Evolutionary conservation across 2,113 vertebrate genomes (phyloP).

Genomic region (Poeciliopsis turrubarensis): DNA sequence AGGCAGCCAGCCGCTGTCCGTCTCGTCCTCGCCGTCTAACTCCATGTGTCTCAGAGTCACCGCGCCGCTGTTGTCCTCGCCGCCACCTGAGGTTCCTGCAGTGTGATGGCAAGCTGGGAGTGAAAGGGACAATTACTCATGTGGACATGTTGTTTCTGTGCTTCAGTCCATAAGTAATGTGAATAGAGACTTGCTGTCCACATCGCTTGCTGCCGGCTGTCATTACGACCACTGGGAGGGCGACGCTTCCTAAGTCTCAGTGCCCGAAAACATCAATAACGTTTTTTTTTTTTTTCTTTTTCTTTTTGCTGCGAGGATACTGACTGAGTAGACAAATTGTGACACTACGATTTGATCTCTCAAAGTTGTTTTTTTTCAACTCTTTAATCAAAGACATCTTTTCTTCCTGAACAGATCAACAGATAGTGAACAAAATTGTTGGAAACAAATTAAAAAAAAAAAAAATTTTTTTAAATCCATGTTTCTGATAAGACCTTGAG

Average conservation of each 20-base stretch:
- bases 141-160: constrained; percentile 56
- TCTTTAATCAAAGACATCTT: constrained; percentile 2
- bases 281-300: no score
- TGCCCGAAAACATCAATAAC: constrained; percentile 33
- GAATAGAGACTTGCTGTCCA: constrained; percentile 28
- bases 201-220: constrained; percentile 25
- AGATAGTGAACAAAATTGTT: no score
- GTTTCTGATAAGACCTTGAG: not conserved
- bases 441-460: not conserved
- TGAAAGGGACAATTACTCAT: constrained; percentile 56
- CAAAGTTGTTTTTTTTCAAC: not conserved
- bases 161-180: constrained; percentile 32
- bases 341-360: not conserved
- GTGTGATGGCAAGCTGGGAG: constrained; percentile 40
- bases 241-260: constrained; percentile 20
- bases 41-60: constrained; percentile 32
- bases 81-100: constrained; percentile 36
- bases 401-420: not conserved
- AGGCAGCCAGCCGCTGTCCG: constrained; percentile 26
- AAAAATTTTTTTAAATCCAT: no score
- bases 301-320: not conserved
- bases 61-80: constrained; percentile 38
- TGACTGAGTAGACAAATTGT: not conserved
- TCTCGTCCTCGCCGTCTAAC: not conserved
- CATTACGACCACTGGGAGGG: constrained; percentile 35